Conservation (phyloP, 2,113 vertebrate species). For the Dipodomys stephensi region DNA sequence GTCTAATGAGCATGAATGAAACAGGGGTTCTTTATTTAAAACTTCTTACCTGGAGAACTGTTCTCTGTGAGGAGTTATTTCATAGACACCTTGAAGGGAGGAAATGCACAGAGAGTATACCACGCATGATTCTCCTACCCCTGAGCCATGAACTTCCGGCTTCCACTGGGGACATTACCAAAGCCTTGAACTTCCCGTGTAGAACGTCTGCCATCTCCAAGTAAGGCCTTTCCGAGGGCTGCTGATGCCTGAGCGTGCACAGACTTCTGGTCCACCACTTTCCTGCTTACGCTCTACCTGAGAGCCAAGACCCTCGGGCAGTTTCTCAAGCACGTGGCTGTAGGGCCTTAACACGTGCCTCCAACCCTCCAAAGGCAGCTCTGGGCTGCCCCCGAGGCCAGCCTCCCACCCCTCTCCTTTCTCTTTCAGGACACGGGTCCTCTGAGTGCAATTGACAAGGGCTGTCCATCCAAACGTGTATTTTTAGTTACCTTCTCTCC, state of each 20-base stretch:
- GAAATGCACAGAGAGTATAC: not conserved
- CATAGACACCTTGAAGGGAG: conserved; percentile 7
- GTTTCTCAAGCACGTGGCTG: not conserved
- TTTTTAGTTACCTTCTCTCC: conserved; percentile 3
- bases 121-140: not conserved
- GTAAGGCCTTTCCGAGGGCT: no score
- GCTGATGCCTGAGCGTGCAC: not conserved
- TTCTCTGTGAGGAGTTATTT: conserved; percentile 70
- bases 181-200: not conserved
- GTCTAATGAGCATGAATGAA: conserved; percentile 88
- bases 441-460: not conserved
- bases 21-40: conserved; percentile 83
- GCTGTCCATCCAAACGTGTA: rapidly evolving
- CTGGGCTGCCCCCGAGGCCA: not conserved
- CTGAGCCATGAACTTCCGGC: not conserved
- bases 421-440: not conserved
- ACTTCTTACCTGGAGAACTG: conserved; percentile 72
- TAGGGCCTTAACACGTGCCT: not conserved
- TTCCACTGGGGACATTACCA: not conserved
- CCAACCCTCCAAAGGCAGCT: no score
- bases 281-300: not conserved
- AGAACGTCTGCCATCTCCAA: no score
- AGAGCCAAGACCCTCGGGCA: not conserved
- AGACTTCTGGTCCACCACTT: not conserved
- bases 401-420: not conserved